Evolutionary conservation across 53 echinoderm and acorn worm genomes (phyloP).

Genomic region (Stichopus horrens): DNA sequence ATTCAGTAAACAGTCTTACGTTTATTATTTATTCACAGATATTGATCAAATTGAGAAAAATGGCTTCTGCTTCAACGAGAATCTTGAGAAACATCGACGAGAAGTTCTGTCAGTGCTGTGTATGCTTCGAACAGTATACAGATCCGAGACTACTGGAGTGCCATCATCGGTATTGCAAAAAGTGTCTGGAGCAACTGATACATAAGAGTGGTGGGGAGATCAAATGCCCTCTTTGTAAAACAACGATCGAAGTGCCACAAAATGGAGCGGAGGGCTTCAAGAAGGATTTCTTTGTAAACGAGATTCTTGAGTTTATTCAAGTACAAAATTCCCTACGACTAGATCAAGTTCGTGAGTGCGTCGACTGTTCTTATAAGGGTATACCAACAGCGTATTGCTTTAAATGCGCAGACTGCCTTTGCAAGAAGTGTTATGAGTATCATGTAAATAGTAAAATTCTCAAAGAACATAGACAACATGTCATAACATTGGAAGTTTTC

Average conservation of each 20-base stretch:
- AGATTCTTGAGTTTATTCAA: slow-evolving; percentile 1
- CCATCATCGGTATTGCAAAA: not conserved
- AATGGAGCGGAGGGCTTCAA: slow-evolving; percentile 25
- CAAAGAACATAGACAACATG: not conserved
- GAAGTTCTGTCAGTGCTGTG: slow-evolving; percentile 15
- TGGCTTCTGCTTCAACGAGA: not conserved
- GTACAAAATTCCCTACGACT: not conserved
- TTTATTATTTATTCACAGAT: no score
- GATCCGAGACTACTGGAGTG: slow-evolving; percentile 11
- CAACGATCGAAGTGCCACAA: not conserved
- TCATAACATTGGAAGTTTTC: not conserved
- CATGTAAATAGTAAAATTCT: not conserved
- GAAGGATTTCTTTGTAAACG: not conserved
- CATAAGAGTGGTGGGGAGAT: not conserved
- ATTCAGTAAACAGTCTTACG: no score
- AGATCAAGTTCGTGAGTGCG: not conserved
- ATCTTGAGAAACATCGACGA: slow-evolving; percentile 15
- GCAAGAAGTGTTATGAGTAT: not conserved
- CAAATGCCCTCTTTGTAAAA: slow-evolving; percentile 11
- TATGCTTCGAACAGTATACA: no score
- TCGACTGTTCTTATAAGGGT: not conserved
- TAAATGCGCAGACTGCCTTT: not conserved
- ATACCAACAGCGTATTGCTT: not conserved
- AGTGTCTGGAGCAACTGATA: not conserved
- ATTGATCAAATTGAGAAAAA: no score